A percentile compares a stretch with the other conserved stretches of the same genome.
Conservation (phyloP, 2,113 vertebrate species). For the Platichthys flesus region DNA sequence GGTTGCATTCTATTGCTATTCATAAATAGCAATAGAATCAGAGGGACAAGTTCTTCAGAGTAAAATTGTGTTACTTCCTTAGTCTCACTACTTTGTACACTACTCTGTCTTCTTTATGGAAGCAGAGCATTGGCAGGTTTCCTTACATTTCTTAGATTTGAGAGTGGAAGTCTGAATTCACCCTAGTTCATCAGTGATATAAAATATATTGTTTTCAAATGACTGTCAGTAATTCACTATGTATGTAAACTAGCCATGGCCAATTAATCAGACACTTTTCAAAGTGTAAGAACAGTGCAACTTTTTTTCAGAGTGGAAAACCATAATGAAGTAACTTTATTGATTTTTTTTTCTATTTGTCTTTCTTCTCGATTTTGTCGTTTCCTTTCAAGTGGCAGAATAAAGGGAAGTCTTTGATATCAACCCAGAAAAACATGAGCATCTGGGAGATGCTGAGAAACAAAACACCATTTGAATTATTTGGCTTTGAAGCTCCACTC, state of each 20-base stretch:
- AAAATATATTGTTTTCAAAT: slow-evolving; percentile 13
- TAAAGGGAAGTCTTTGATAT: slow-evolving; percentile 72
- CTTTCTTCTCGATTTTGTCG: slow-evolving; percentile 50
- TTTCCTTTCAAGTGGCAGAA: slow-evolving; percentile 68
- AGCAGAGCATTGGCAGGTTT: slow-evolving; percentile 41
- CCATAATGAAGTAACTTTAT: slow-evolving; percentile 59
- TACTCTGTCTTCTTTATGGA: slow-evolving; percentile 37
- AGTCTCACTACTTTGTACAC: not conserved
- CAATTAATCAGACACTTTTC: slow-evolving; percentile 46
- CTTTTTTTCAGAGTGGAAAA: slow-evolving; percentile 56
- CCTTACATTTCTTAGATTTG: not conserved
- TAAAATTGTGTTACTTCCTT: slow-evolving; percentile 20
- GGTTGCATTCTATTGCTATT: not conserved
- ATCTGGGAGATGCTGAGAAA: slow-evolving; percentile 69
- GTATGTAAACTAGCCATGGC: not conserved
- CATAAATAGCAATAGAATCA: not conserved
- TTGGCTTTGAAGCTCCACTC: slow-evolving; percentile 65
- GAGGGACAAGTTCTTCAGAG: not conserved
- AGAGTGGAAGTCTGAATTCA: slow-evolving; percentile 3
- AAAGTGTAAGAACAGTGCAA: slow-evolving; percentile 32
- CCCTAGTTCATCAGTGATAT: slow-evolving; percentile 28
- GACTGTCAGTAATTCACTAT: slow-evolving; percentile 32
- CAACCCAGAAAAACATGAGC: slow-evolving; percentile 71
- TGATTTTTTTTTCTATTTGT: slow-evolving; percentile 53
- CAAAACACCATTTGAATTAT: slow-evolving; percentile 69